Conservation (phyloP, 2,888 invertebrate species). For the Synanthedon tipuliformis region DNA sequence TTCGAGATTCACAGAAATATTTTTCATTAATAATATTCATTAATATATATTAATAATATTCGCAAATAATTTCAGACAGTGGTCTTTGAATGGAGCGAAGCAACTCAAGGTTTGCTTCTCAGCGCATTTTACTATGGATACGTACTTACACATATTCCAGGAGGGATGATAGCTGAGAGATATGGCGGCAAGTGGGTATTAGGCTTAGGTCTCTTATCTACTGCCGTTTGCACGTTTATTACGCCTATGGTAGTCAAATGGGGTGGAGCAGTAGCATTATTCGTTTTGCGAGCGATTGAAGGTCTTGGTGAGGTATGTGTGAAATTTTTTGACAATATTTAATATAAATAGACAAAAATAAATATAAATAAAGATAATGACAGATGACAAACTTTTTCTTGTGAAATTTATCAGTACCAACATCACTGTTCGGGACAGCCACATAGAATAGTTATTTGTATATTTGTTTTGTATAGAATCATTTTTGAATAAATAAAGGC, state of each 20-base stretch:
- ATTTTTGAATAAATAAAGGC: no score
- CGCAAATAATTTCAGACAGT: slow-evolving; percentile 15
- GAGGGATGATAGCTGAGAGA: slow-evolving; percentile 82
- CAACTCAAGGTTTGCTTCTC: slow-evolving; percentile 80
- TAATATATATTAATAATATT: no score
- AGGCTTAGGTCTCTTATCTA: slow-evolving; percentile 82
- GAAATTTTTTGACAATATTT: no score
- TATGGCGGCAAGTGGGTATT: slow-evolving; percentile 89
- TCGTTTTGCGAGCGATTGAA: slow-evolving; percentile 66
- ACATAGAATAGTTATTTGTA: no score
- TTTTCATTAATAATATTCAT: no score
- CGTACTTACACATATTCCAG: slow-evolving; percentile 84
- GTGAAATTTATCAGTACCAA: no score
- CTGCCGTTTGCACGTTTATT: slow-evolving; percentile 82
- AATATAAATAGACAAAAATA: no score
- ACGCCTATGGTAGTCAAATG: slow-evolving; percentile 78
- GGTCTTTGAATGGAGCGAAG: slow-evolving; percentile 76
- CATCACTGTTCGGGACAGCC: no score
- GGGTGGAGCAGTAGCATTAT: slow-evolving; percentile 67
- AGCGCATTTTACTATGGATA: slow-evolving; percentile 90
- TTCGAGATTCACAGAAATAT: no score
- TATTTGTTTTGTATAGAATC: no score
- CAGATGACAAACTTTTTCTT: no score
- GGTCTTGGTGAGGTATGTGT: slow-evolving; percentile 74
- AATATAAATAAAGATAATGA: no score